Evolutionary conservation across 1,140 invertebrate genomes (phyloP).

Genomic region (Apis mellifera): Amel_HAv3.1 CM009940.2:7984001-7984500

Average conservation of each 20-base stretch:
- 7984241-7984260: background rate
- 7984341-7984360: background rate
- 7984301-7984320: background rate
- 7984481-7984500: background rate
- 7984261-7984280: background rate
- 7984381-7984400: too few species aligned
- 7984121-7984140: constrained; percentile 8
- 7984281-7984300: constrained; percentile 4
- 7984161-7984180: background rate
- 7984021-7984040: background rate
- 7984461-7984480: background rate
- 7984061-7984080: constrained; percentile 8
- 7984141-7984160: constrained; percentile 10
- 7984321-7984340: background rate
- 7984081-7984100: constrained; percentile 7
- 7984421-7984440: too few species aligned
- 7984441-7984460: background rate
- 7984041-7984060: background rate
- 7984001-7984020: background rate
- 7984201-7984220: background rate
- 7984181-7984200: background rate
- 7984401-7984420: background rate
- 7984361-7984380: background rate
- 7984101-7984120: background rate
- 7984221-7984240: background rate